Evolutionary conservation across 2,888 invertebrate genomes (phyloP), one percentile per base, ranked within the genome.

Genomic region (Andrena praecox): DNA sequence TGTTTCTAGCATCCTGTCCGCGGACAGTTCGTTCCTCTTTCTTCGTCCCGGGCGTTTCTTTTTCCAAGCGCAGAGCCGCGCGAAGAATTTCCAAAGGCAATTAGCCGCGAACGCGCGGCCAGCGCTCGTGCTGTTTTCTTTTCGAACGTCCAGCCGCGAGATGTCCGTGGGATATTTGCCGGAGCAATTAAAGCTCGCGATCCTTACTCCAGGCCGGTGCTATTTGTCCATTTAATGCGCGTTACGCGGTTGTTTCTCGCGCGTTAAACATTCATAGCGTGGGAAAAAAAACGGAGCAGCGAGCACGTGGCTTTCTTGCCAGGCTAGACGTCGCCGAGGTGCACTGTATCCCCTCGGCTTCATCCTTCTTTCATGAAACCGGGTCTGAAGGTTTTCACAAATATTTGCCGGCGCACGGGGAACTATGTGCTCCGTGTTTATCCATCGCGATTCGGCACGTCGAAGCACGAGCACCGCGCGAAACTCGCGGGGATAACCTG

Each of bases 161-260:
- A 63, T 35, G 24, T 63, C 63, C 63, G 20, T 20, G 63, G 63
- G 63, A 63, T 35, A 63, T 63, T 63, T 20, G 63, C 33, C 10
- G 20, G 63, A 63, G 63, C 63, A 63, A 54, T 52, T 31, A 31
- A 54, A 31, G 3, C 52, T 20, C 35, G 63, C 63, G 35, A 35
- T 68, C 29, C 29, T 54, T 12, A 16, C 50, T 50, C 27, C 68
- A 24, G n/a, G 33, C 56, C 56, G 8, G 42, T 10, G 68, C 31
- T 67, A 31, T 31, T 35, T 63, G 35, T 35, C 63, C 68, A 24
- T 52, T 54, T 54, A 54, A 20, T 27, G 20, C 27, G n/a, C 33
- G 31, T 27, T 54, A 33, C 31, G n/a, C 27, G 60, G n/a, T 33
- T n/a, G 16, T 31, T 31, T 7, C 60, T 29, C 12, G 59, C 60